Base-by-base conservation (phyloP, 2,113 vertebrate genomes). In the Percina caprodes region DNA sequence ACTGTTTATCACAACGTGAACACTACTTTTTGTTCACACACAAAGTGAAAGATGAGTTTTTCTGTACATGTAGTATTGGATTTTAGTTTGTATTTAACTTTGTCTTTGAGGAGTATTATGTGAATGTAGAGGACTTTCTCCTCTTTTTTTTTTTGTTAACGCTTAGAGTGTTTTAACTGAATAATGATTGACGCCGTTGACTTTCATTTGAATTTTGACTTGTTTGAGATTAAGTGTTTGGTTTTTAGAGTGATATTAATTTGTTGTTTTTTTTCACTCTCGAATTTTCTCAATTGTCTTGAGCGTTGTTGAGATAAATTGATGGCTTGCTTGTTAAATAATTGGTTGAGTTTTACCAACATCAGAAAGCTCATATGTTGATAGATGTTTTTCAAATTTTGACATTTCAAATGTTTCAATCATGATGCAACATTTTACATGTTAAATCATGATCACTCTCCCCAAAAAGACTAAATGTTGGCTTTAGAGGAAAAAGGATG, bases 71-170 rank as follows among this genome's bases (percentile, higher is more conserved):
- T 78, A 80, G 68, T 54, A 19, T 59, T 24, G n/a, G 63, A 52
- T 86, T 91, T 85, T 86, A 82, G 77, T 88, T 89, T 74, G 51
- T 87, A 89, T 90, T 92, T 90, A 90, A 89, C 56, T 84, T 82
- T 67, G 63, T 67, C 35, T 69, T 60, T 73, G 72, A 76, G 67
- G 71, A 86, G 70, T 69, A 1, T 61, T 76, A 63, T 89, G 77
- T 91, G 76, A 84, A 91, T 91, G 83, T 65, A 68, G 78, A 80
- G 79, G 62, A 60, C 7, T 54, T 78, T 69, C 63, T 83, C 59
- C 21, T 81, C 26, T 49, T 18, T 82, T 63, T 39, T 2, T 9
- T 70, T 83, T 48, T 80, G 59, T 84, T 80, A n/a, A 72, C 77
- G 66, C 62, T 88, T 88, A 82, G 58, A 80, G 55, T 68, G 60